Conservation (phyloP, 2,888 invertebrate genomes). For the Hirudinaria manillensis region DNA sequence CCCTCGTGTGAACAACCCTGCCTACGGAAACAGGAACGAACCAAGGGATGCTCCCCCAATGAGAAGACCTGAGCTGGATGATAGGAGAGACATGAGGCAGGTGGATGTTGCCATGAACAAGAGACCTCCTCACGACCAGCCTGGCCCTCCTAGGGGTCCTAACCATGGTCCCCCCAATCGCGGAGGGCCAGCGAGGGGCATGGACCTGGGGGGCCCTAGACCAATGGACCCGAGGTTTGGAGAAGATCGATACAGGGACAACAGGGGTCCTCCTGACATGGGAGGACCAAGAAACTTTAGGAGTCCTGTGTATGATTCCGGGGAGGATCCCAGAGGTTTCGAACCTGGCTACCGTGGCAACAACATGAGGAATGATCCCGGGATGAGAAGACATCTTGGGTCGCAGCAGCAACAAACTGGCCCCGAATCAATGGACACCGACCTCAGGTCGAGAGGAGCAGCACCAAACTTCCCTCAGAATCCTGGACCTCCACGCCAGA, state of each 20-base stretch:
- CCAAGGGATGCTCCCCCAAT: background rate
- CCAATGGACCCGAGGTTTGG: conserved; percentile 4
- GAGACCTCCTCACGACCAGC: background rate
- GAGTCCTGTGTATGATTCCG: conserved; percentile 1
- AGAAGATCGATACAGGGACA: background rate
- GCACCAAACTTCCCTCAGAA: background rate
- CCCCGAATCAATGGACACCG: background rate
- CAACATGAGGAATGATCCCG: conserved; percentile 1
- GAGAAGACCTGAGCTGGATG: conserved; percentile 2
- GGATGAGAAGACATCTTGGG: conserved; percentile 9
- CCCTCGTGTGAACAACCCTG: no score
- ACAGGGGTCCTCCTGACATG: background rate
- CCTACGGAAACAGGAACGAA: background rate
- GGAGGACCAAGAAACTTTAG: background rate
- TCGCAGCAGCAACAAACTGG: background rate
- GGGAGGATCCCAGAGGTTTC: background rate
- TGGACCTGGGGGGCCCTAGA: background rate
- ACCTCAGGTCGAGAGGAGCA: background rate
- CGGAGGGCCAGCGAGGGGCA: background rate
- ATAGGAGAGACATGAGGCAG: conserved; percentile 1
- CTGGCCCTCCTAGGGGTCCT: background rate
- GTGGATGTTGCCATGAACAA: background rate
- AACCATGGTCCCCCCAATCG: background rate
- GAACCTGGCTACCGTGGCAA: conserved; percentile 1
- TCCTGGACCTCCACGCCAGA: background rate